Evolutionary conservation across 2,888 invertebrate species (phyloP).

Genomic region (Acanthococcus lagerstroemiae): DNA sequence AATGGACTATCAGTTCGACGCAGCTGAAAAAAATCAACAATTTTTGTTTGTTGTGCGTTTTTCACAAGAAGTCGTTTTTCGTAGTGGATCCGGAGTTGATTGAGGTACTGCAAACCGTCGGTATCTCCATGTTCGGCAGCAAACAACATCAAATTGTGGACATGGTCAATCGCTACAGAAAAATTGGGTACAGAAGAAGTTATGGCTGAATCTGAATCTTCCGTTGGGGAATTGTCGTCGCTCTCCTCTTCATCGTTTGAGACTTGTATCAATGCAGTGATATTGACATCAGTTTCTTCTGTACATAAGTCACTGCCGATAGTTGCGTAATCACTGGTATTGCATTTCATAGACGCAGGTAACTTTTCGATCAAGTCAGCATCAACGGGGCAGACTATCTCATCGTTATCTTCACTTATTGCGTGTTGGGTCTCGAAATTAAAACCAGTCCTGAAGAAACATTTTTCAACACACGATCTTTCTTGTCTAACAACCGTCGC

Average conservation of each 20-base stretch:
- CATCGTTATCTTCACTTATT: background rate
- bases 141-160: background rate
- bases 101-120: background rate
- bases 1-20: too few species aligned
- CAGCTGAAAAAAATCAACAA: too few species aligned
- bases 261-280: too few species aligned
- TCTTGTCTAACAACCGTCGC: background rate
- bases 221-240: too few species aligned
- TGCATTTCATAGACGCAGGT: background rate
- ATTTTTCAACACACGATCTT: background rate
- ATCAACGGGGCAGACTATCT: background rate
- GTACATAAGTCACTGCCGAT: too few species aligned
- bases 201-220: too few species aligned
- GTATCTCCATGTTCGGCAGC: background rate
- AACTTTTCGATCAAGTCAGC: background rate
- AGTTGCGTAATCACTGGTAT: too few species aligned
- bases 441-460: background rate
- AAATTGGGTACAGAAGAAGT: too few species aligned
- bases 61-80: background rate
- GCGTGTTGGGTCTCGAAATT: background rate
- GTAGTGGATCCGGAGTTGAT: background rate
- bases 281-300: too few species aligned
- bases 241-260: too few species aligned
- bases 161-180: background rate
- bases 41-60: too few species aligned